phyloP scores from a whole-genome alignment of 2,113 vertebrate species.

The Trematocara marginatum region DNA sequence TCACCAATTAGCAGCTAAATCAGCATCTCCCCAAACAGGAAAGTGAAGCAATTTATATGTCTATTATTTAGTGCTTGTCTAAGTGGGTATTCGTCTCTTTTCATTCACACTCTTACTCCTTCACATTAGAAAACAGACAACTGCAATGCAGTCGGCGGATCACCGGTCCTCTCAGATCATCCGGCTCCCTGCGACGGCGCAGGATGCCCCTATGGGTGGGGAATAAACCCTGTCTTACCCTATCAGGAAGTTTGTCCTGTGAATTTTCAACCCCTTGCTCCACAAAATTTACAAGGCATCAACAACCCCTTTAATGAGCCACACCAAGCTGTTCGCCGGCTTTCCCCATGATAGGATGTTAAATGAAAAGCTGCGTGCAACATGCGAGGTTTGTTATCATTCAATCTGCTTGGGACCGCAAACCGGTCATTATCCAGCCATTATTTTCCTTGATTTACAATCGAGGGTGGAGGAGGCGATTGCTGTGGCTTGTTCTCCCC shows the following conservation, averaged over 20 bases:
- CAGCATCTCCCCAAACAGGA: constrained; percentile 92
- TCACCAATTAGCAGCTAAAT: constrained; percentile 99
- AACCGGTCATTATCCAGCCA: constrained; percentile 98
- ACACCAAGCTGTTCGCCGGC: constrained; percentile 63
- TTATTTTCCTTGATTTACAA: constrained; percentile 98
- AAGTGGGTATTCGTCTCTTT: constrained; percentile 51
- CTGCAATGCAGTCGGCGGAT: constrained; percentile 73
- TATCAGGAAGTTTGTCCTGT: constrained; percentile 91
- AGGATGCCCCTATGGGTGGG: constrained; percentile 80
- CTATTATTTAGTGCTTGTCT: constrained; percentile 73
- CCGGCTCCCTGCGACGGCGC: constrained; percentile 48
- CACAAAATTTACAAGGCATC: constrained; percentile 63
- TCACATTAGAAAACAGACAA: constrained; percentile 79
- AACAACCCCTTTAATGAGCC: constrained; percentile 72
- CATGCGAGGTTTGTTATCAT: constrained; percentile 93
- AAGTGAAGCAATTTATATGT: constrained; percentile 73
- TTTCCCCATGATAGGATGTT: constrained; percentile 87
- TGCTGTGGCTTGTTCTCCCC: constrained; percentile 83
- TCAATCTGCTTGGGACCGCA: constrained; percentile 95
- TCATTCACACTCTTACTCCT: constrained; percentile 35
- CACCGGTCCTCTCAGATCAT: constrained; percentile 60
- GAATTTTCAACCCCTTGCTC: constrained; percentile 69
- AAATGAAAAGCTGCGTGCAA: constrained; percentile 87
- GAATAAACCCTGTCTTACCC: constrained; percentile 84
- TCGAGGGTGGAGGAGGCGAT: constrained; percentile 80